Conservation (phyloP, 64 coral and sea anemone genomes). For the Anthopleura sola region DNA sequence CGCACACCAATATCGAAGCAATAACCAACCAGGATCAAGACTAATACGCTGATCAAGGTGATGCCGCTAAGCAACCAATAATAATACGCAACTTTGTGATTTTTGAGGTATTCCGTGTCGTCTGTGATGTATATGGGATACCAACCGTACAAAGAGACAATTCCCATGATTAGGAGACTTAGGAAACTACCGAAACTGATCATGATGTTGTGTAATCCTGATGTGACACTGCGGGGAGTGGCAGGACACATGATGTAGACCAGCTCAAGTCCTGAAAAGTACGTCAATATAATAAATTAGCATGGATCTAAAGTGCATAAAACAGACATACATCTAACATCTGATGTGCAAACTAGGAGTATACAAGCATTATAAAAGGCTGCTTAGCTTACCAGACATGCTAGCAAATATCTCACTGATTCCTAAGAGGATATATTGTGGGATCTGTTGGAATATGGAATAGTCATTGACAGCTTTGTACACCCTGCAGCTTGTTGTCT, state of each 20-base stretch:
- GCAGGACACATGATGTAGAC: slow-evolving; percentile 57
- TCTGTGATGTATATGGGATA: slow-evolving; percentile 38
- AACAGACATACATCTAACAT: too few species aligned
- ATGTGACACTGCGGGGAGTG: slow-evolving; percentile 69
- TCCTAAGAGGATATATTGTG: slow-evolving; percentile 54
- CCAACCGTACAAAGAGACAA: slow-evolving; percentile 51
- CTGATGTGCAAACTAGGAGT: too few species aligned
- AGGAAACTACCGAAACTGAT: slow-evolving; percentile 70
- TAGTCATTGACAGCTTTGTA: slow-evolving; percentile 36
- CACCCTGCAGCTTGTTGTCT: slow-evolving; percentile 17
- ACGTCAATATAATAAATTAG: neutral
- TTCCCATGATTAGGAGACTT: slow-evolving; percentile 38
- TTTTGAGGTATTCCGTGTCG: slow-evolving; percentile 47
- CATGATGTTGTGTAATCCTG: slow-evolving; percentile 77
- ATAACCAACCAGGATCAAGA: slow-evolving; percentile 32
- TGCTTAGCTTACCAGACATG: slow-evolving; percentile 43
- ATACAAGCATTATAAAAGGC: too few species aligned
- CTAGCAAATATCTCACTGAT: slow-evolving; percentile 64
- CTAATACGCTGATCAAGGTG: slow-evolving; percentile 25
- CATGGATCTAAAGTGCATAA: neutral
- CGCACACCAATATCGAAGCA: slow-evolving; percentile 44
- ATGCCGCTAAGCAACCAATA: slow-evolving; percentile 70
- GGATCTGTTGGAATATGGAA: slow-evolving; percentile 62
- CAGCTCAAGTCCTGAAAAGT: slow-evolving; percentile 58
- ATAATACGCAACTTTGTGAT: slow-evolving; percentile 61